Base-by-base conservation (phyloP, 2,113 vertebrate genomes). In the Ancistrus triradiatus region DNA sequence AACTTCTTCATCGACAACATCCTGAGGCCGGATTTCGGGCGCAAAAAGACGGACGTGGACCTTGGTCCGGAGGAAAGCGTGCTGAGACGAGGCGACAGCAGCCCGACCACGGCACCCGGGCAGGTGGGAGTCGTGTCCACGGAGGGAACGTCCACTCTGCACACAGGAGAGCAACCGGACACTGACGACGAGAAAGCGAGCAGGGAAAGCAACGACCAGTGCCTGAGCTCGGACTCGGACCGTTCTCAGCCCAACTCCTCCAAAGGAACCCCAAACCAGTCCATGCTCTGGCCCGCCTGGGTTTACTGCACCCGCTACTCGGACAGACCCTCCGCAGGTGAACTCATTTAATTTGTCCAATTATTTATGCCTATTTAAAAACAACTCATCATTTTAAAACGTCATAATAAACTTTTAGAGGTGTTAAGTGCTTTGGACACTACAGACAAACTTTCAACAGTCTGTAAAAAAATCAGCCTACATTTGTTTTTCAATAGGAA, bases 1-100 rank as follows among this genome's bases (percentile, higher is more conserved):
- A 97, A 97, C 90, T 97, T 97, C 81, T 97, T 97, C 86, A 97
- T 97, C 80, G 93, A 95, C 82, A 94, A 97, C 83, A 97, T 97
- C 81, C 78, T 95, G 52, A 88, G 93, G 70, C 94, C 94, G 25
- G 93, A 97, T 80, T 97, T 97, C 74, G 93, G 94, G 15, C 85
- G 90, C 58, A 60, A 10, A 63, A 90, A 88, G 74, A 94, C 94
- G 74, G 94, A 94, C 50, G 85, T 80, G 3, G 76, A 77, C 15
- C 69, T 83, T 13, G 74, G 73, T 62, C 81, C 74, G 2, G 86
- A 90, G 8, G 88, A 81, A 57, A 77, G 77, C n/a, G 69, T 57
- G 77, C 69, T 37, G 70, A 78, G 78, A 67, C 70, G 84, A 66
- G 86, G 89, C 71, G 81, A 73, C 64, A 82, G 78, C 62, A 89